These are phyloP conservation scores for Drosophila vallismaia DNA, from an alignment of 2,888 invertebrate genomes.

Conservation along the genomic window DNA sequence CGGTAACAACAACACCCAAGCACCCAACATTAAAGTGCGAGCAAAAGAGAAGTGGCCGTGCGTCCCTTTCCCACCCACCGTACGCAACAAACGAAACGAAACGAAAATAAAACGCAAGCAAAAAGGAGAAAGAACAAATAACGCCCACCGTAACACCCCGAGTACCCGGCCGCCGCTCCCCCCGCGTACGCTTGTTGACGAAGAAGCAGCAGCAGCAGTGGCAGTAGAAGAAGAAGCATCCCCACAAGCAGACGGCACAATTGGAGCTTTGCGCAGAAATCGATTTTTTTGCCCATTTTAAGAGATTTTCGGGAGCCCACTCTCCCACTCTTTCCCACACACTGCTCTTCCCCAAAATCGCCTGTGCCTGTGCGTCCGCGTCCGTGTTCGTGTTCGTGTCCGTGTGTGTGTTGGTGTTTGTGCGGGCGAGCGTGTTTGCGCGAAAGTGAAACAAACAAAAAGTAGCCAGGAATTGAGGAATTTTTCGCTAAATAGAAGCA, in stretches of 20 bases:
- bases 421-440: conserved; percentile 25
- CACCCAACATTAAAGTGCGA: conserved; percentile 42
- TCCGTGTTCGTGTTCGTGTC: conserved; percentile 10
- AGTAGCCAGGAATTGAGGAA: background rate
- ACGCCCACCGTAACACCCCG: conserved; percentile 70
- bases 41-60: conserved; percentile 39
- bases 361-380: conserved; percentile 39
- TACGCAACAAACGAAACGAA: conserved; percentile 49
- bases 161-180: conserved; percentile 19
- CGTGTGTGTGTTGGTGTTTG: conserved; percentile 1
- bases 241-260: conserved; percentile 49
- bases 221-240: conserved; percentile 47
- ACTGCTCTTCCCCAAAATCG: conserved; percentile 55
- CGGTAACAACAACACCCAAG: conserved; percentile 50
- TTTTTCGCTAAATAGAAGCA: conserved; percentile 8
- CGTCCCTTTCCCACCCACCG: conserved; percentile 31
- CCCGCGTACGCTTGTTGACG: conserved; percentile 26
- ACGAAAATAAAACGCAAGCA: conserved; percentile 56
- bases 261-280: conserved; percentile 81
- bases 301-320: conserved; percentile 58
- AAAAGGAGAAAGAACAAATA: conserved; percentile 64
- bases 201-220: conserved; percentile 41
- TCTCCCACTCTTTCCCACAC: conserved; percentile 16
- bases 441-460: conserved; percentile 47
- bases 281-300: conserved; percentile 81